Base-by-base conservation (phyloP, 2,797 vertebrate genomes). In the Buphagus erythrorhynchus region DNA sequence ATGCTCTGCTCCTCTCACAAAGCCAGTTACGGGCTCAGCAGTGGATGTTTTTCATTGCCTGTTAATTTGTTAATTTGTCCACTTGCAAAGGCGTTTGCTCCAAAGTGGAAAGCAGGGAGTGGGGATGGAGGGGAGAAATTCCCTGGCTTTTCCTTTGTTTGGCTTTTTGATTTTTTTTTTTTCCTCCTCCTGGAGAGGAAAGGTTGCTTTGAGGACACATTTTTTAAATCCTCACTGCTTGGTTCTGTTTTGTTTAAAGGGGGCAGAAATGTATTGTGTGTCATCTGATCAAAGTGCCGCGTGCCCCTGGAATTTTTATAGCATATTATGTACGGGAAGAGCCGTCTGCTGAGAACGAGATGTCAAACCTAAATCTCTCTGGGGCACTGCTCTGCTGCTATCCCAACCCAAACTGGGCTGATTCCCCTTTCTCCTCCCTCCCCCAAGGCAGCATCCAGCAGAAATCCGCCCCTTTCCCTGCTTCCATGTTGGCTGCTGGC, bases 181-280 rank as follows among this genome's bases (percentile, higher is more conserved):
- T 76, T 51, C 9, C 31, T 33, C 3, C 21, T 86, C 65, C 48
- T 12, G 1, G 26, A 24, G 66, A 40, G 74, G 63, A 74, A 59
- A 85, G 65, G 95, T 89, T 93, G 87, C 73, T 92, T 67, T 67
- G 51, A 93, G 94, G 94, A 91, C 59, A 57, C 20, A 2, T 93
- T 90, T 88, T 93, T 93, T n/a, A 81, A 92, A 96, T 82, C 94
- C 87, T 92, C 2, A 0, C 86, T 26, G 33, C 86, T 92, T 31
- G 88, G 93, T 59, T 91, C 92, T 95, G 94, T 80, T 93, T 95
- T 96, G 69, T 96, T 96, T 96, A 89, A 96, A 94, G 77, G 65
- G 89, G 63, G 74, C 73, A 93, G 93, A 90, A 95, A 96, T 86
- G 90, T 88, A 96, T 90, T 95, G 96, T 82, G 90, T 97, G 96